Conservation (phyloP, 2,113 vertebrate species). For the Lathamus discolor region DNA sequence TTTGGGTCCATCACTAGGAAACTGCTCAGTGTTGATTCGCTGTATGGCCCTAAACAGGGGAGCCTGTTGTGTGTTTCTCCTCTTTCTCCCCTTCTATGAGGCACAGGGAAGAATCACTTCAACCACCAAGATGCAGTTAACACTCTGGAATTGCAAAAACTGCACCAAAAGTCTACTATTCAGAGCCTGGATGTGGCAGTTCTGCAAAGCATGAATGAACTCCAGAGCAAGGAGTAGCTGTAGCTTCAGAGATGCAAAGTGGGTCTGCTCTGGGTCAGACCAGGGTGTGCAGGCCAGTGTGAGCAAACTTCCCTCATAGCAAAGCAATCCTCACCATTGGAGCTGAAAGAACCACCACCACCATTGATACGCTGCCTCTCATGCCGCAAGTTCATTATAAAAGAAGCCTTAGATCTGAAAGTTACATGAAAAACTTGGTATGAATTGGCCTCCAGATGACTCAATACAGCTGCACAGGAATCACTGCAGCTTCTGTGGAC, state of each 20-base stretch:
- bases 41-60: not conserved
- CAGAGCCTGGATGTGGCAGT: not conserved
- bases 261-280: not conserved
- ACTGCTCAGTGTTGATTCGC: rapidly evolving
- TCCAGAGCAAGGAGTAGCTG: not conserved
- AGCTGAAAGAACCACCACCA: not conserved
- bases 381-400: not conserved
- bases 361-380: not conserved
- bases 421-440: not conserved
- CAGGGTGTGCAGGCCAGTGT: not conserved
- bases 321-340: not conserved
- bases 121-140: not conserved
- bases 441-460: not conserved
- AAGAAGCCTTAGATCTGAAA: not conserved
- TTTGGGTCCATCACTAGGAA: not conserved
- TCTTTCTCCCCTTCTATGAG: not conserved
- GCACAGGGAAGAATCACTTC: not conserved
- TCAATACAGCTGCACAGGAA: not conserved
- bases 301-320: not conserved
- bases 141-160: not conserved
- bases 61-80: not conserved
- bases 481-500: not conserved
- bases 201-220: not conserved
- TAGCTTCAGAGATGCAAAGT: not conserved
- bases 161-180: not conserved